Base-by-base conservation (phyloP, 2,888 invertebrate genomes). In the Cyaniris semiargus region DNA sequence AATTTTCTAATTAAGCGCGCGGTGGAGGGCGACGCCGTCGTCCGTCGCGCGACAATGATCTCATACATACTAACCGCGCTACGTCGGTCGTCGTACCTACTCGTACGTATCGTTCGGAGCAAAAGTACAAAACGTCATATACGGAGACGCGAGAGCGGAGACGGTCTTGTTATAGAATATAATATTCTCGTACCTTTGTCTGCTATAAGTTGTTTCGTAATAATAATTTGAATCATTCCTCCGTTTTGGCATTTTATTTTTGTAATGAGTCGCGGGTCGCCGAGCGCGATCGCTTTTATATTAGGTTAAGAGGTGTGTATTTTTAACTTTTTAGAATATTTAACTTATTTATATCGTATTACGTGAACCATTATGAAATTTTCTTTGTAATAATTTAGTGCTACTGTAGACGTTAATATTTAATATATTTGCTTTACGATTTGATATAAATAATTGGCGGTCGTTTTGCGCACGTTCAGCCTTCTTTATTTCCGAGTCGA, bases 321-420 rank as follows among this genome's bases (percentile, higher is more conserved):
- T 93, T 93, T 93, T 92, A 93, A 93, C 89, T 88, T 93, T 92
- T 93, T 94, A 93, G 93, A 93, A 90, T 93, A 93, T 93, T 93
- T 93, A 93, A 93, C 93, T 94, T 94, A 94, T 94, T 94, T 93
- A 91, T 91, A 92, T 92, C 91, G 91, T 92, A 93, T 93, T 93
- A 91, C 89, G 90, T 92, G 92, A 90, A 91, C 87, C 88, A 90
- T 90, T 90, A 90, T 91, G 87, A 87, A 89, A 93, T 91, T 94
- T 94, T 89, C 92, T 94, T 94, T 93, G 87, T 92, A 91, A 92
- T 92, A 90, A 90, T 93, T 93, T 93, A 93, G 93, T 88, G 86
- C 92, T 91, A 92, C 85, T 86, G 89, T 93, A 94, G 93, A 89
- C 87, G 82, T 92, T 93, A 91, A 92, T 91, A 91, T 91, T 92